These are phyloP conservation scores for Meles meles DNA, from an alignment of 2,113 vertebrate species.

Conservation along the genomic window DNA sequence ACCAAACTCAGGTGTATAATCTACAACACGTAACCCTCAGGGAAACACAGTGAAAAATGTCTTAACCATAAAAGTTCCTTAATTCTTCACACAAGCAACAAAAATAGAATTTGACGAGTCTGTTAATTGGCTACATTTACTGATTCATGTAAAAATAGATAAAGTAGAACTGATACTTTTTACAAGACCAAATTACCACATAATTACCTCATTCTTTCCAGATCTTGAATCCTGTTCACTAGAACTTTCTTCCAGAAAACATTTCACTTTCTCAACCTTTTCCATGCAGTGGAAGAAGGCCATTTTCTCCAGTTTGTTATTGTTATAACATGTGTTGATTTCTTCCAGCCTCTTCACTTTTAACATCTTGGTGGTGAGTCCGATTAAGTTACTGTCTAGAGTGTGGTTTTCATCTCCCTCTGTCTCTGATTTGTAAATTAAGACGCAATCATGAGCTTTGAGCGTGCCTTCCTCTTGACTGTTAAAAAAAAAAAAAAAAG, in stretches of 20 bases:
- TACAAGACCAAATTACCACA: neutral
- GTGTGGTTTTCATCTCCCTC: conserved; percentile 32
- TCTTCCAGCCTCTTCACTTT: conserved; percentile 87
- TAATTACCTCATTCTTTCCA: conserved; percentile 78
- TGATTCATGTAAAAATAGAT: neutral
- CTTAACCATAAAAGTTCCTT: neutral
- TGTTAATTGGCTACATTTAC: neutral
- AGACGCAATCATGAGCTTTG: conserved; percentile 48
- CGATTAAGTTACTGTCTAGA: conserved; percentile 59
- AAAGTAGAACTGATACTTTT: neutral
- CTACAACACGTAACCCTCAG: neutral
- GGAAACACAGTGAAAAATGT: neutral
- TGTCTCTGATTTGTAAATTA: conserved; percentile 73
- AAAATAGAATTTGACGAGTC: neutral
- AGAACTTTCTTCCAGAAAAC: conserved; percentile 88
- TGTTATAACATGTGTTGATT: conserved; percentile 80
- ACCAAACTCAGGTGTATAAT: neutral
- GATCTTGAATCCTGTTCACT: conserved; percentile 66
- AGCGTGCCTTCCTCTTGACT: conserved; percentile 76
- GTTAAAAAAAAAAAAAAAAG: conserved; percentile 49
- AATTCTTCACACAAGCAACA: neutral
- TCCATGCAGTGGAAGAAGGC: conserved; percentile 87
- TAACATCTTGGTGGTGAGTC: conserved; percentile 73
- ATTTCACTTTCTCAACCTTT: conserved; percentile 87
- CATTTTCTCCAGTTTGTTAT: conserved; percentile 80